phyloP scores from a whole-genome alignment of 2,797 vertebrate genomes.

The Rhodeus uyekii region DNA sequence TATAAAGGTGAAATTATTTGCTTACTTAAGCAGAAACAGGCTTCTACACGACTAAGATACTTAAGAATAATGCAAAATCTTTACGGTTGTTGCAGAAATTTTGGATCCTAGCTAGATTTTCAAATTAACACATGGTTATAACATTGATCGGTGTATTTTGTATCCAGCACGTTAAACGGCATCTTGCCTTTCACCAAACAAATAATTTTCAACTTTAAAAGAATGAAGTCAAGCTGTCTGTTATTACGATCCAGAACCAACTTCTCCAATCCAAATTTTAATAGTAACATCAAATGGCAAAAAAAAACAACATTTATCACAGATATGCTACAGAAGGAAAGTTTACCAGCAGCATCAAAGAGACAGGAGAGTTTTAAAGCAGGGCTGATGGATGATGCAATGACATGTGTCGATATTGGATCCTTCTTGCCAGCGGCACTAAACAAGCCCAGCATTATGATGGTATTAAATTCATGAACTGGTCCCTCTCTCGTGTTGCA shows the following conservation, averaged over 20 bases:
- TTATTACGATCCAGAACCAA: neutral
- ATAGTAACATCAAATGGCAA: neutral
- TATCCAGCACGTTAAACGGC: neutral
- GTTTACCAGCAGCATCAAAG: slow-evolving; percentile 17
- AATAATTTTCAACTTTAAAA: neutral
- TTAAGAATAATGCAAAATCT: neutral
- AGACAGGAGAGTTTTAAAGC: neutral
- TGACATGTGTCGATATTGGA: slow-evolving; percentile 37
- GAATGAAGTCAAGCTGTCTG: neutral
- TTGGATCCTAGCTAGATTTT: neutral
- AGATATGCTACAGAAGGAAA: slow-evolving; percentile 12
- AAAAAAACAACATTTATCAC: slow-evolving; percentile 2
- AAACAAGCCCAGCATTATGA: slow-evolving; percentile 40
- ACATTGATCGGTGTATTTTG: slow-evolving; percentile 5
- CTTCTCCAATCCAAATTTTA: slow-evolving; percentile 5
- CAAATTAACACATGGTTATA: neutral
- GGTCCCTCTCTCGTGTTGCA: slow-evolving; percentile 23
- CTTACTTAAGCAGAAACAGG: neutral
- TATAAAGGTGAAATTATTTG: neutral
- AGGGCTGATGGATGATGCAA: slow-evolving; percentile 39
- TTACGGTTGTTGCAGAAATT: neutral
- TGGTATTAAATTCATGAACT: slow-evolving; percentile 39
- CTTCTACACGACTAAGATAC: neutral
- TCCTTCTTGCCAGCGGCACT: slow-evolving; percentile 33
- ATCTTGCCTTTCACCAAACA: neutral